Evolutionary conservation across 2,888 invertebrate species (phyloP).

Genomic region (Sycophila texana): DNA sequence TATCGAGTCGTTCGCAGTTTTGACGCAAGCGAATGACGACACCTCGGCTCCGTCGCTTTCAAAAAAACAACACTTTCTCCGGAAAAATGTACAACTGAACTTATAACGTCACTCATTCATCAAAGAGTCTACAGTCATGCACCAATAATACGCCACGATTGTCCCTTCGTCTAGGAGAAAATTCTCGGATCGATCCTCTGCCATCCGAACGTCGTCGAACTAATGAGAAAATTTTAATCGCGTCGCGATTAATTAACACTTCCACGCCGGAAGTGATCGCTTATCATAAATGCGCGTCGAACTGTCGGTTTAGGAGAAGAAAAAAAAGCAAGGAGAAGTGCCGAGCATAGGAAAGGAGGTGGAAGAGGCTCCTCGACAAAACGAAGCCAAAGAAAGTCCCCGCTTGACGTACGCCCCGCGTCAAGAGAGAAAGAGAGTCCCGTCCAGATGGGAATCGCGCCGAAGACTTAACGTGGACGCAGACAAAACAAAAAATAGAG

Average conservation of each 20-base stretch:
- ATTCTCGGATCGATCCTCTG: no score
- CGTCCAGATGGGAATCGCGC: conserved; percentile 11
- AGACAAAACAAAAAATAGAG: neutral
- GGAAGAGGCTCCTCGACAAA: conserved; percentile 5
- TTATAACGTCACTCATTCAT: no score
- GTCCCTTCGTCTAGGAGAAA: no score
- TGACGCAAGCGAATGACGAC: conserved; percentile 3
- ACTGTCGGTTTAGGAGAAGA: neutral
- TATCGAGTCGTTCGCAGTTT: conserved; percentile 1
- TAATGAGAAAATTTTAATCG: no score
- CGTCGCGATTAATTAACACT: no score
- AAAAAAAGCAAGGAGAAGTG: no score
- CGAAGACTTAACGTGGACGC: neutral
- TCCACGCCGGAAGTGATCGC: no score
- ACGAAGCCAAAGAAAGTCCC: conserved; percentile 44
- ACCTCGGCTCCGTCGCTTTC: neutral
- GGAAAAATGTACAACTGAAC: conserved; percentile 2
- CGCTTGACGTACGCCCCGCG: conserved; percentile 40
- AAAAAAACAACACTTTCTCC: conserved; percentile 14
- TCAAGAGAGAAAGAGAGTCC: conserved; percentile 26
- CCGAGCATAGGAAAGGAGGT: neutral
- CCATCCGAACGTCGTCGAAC: no score
- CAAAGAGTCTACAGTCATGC: no score
- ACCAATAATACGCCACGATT: no score
- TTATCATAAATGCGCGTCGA: no score